These are phyloP conservation scores for Xenus cinereus DNA, from an alignment of 2,113 vertebrate species.

Conservation along the genomic window DNA sequence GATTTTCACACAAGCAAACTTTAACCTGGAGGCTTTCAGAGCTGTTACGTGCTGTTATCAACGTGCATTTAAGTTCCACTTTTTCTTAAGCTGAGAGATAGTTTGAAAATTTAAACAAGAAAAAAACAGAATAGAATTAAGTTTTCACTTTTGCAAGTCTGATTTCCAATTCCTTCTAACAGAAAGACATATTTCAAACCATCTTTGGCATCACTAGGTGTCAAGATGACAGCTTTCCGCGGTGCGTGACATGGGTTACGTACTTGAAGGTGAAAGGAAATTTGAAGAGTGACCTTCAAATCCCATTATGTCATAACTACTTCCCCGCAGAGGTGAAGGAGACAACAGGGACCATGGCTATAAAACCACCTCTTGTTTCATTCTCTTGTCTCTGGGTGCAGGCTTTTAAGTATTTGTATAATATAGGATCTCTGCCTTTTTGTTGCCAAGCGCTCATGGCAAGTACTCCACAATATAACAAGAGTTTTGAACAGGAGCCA, in stretches of 20 bases:
- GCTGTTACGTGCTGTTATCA: not conserved
- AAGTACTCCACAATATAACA: slow-evolving; percentile 16
- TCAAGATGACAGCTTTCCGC: not conserved
- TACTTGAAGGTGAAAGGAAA: slow-evolving; percentile 41
- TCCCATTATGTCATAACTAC: slow-evolving; percentile 44
- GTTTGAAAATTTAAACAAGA: not conserved
- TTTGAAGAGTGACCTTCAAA: slow-evolving; percentile 57
- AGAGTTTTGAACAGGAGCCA: slow-evolving; percentile 24
- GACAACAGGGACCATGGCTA: not conserved
- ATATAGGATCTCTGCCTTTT: slow-evolving; percentile 40
- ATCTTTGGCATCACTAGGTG: not conserved
- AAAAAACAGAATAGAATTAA: not conserved
- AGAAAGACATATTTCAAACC: not conserved
- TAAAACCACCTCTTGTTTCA: slow-evolving; percentile 12
- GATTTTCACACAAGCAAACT: not conserved
- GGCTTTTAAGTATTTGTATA: slow-evolving; percentile 41
- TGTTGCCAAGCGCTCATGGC: slow-evolving; percentile 17
- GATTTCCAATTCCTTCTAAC: not conserved
- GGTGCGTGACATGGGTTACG: not conserved
- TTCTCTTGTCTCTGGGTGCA: slow-evolving; percentile 8
- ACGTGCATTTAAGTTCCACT: not conserved
- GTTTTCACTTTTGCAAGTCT: not conserved
- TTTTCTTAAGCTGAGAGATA: not conserved
- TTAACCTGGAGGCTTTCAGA: not conserved
- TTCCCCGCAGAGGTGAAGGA: slow-evolving; percentile 36